Percentiles rank a stretch among this genome's conserved stretches.
Conservation (phyloP, 2,797 vertebrate genomes). For the Vireo griseus region DNA sequence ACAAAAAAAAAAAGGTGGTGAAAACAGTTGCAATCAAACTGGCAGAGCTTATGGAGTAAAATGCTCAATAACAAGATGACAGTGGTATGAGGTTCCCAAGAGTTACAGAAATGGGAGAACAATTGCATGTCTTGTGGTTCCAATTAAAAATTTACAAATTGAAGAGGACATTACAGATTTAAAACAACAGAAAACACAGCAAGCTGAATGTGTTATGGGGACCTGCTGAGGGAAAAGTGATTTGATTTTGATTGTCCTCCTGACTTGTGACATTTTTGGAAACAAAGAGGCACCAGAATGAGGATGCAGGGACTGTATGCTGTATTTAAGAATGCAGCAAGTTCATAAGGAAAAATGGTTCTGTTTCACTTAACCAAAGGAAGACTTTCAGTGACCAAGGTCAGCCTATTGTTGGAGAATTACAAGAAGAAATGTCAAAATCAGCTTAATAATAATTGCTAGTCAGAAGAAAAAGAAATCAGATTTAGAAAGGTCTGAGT, state of each 20-base stretch:
- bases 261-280: conserved; percentile 40
- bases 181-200: conserved; percentile 31
- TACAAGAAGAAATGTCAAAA: not conserved
- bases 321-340: not conserved
- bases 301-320: not conserved
- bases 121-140: conserved; percentile 36
- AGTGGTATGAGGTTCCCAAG: not conserved
- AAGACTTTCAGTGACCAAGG: not conserved
- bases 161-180: conserved; percentile 10
- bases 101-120: conserved; percentile 29
- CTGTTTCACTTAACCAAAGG: not conserved
- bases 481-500: not conserved
- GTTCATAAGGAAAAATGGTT: not conserved
- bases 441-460: not conserved
- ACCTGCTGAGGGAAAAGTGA: conserved; percentile 40
- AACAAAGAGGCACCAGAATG: not conserved
- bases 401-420: not conserved
- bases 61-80: not conserved
- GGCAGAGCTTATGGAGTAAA: not conserved
- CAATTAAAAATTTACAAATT: conserved; percentile 57
- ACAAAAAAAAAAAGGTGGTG: not conserved
- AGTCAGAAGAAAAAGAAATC: not conserved
- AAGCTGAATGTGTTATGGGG: not conserved
- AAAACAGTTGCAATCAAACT: not conserved
- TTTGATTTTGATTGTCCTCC: conserved; percentile 49